Evolutionary conservation across 2,888 invertebrate species (phyloP), one percentile per base, ranked within the genome.

Genomic region (Diaperis boleti): DNA sequence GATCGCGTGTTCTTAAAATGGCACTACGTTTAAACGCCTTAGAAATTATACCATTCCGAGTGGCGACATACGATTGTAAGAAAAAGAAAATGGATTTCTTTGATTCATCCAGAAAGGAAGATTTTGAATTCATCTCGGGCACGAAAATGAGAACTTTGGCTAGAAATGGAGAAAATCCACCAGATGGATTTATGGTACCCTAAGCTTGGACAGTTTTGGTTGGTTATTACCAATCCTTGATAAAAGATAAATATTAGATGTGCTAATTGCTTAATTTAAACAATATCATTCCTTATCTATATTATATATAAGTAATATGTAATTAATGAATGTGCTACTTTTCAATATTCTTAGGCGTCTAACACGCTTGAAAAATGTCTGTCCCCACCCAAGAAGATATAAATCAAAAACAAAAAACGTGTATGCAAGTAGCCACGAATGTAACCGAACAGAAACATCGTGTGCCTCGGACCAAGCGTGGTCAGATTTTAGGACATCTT

Each of bases 151-250:
- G 99, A 80, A 90, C 90, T 86, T 77, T 78, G n/a, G 98, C 99
- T 0, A 88, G 90, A 78, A 83, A 89, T 11, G 97, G 96, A 0
- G 87, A 91, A 72, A 86, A 87, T 72, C 99, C 98, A 1, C 99
- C 99, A 0, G 89, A 93, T 72, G 99, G 98, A 1, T 99, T 99
- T 81, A 99, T 99, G 99, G 93, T 95, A n/a, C 91, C 94, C 0
- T 88, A 89, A 67, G 99, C 98, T 0, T 99, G 98, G 98, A 87
- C 89, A 72, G 89, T 98, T 44, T 86, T 98, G 37, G 87, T 93
- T 0, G 88, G 90, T 62, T 96, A 95, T 81, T 96, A 96, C 80
- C 90, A 91, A 79, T 88, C 87, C 26, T 72, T 89, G 41, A 75
- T 77, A 49, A 78, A 79, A 65, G 78, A 77, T 65, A 76, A 74